Percentiles rank a stretch among this genome's conserved stretches.
These are phyloP conservation scores for Aldrovandia affinis DNA, from an alignment of 2,797 vertebrate species.

Conservation along the genomic window DNA sequence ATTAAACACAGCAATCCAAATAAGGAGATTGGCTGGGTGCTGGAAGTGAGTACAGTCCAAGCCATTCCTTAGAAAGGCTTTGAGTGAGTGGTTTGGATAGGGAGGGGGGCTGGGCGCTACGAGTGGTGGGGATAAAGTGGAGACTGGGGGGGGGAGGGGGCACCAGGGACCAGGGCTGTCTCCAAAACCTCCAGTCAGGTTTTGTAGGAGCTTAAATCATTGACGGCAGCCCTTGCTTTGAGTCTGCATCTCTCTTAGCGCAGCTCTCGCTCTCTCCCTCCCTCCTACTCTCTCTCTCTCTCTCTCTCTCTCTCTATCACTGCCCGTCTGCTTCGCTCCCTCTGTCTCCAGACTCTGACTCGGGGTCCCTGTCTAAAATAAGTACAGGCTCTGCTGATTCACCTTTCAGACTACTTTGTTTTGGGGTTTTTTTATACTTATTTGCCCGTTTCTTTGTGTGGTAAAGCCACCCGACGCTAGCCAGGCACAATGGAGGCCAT, in stretches of 20 bases:
- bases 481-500: slow-evolving; percentile 90
- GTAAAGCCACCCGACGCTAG: background rate
- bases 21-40: slow-evolving; percentile 75
- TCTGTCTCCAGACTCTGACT: slow-evolving; percentile 34
- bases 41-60: slow-evolving; percentile 62
- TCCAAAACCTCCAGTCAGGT: slow-evolving; percentile 74
- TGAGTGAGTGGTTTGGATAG: slow-evolving; percentile 67
- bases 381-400: background rate
- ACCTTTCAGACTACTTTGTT: slow-evolving; percentile 44
- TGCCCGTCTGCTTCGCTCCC: slow-evolving; percentile 32
- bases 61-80: slow-evolving; percentile 71
- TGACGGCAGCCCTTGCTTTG: slow-evolving; percentile 61
- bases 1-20: slow-evolving; percentile 80
- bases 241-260: slow-evolving; percentile 64
- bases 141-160: slow-evolving; percentile 66
- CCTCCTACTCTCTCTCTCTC: slow-evolving; percentile 31
- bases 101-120: slow-evolving; percentile 39
- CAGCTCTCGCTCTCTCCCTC: slow-evolving; percentile 46
- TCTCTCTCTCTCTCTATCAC: slow-evolving; percentile 24
- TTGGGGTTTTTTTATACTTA: background rate
- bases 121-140: slow-evolving; percentile 41
- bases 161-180: slow-evolving; percentile 72
- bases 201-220: slow-evolving; percentile 74
- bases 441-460: slow-evolving; percentile 33
- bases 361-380: slow-evolving; percentile 15